These are phyloP conservation scores for Vanessa atalanta DNA, from an alignment of 1,140 invertebrate genomes.

Conservation along the genomic window DNA sequence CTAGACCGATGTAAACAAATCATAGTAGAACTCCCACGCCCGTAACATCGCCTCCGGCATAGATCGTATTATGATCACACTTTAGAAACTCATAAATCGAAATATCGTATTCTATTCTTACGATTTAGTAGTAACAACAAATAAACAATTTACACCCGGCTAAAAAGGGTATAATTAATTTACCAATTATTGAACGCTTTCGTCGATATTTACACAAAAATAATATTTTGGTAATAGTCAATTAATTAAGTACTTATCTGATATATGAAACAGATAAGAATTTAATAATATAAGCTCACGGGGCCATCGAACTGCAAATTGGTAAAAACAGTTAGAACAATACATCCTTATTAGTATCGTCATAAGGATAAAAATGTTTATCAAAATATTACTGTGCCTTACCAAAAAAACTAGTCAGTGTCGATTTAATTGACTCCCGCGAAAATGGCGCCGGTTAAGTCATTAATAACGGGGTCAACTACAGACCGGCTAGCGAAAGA, in stretches of 20 bases:
- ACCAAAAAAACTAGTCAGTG: conserved; percentile 39
- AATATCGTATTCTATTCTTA: conserved; percentile 5
- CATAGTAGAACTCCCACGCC: conserved; percentile 74
- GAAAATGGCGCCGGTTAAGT: conserved; percentile 51
- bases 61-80: conserved; percentile 9
- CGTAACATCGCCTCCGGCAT: not conserved
- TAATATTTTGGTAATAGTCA: conserved; percentile 16
- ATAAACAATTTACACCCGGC: too few species aligned
- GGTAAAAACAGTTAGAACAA: conserved; percentile 2
- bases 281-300: conserved; percentile 23
- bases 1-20: conserved; percentile 67
- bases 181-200: not conserved
- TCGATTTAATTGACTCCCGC: conserved; percentile 41
- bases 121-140: not conserved
- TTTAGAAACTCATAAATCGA: conserved; percentile 7
- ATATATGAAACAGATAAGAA: conserved; percentile 22
- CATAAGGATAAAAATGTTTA: not conserved
- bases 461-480: conserved; percentile 53
- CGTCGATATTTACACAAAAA: not conserved
- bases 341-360: conserved; percentile 3
- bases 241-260: conserved; percentile 19
- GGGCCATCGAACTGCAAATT: conserved; percentile 18
- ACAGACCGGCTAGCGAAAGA: conserved; percentile 32
- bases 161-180: not conserved
- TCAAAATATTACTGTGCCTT: not conserved